Evolutionary conservation across 2,113 vertebrate species (phyloP).

Genomic region (Myocastor coypus): DNA sequence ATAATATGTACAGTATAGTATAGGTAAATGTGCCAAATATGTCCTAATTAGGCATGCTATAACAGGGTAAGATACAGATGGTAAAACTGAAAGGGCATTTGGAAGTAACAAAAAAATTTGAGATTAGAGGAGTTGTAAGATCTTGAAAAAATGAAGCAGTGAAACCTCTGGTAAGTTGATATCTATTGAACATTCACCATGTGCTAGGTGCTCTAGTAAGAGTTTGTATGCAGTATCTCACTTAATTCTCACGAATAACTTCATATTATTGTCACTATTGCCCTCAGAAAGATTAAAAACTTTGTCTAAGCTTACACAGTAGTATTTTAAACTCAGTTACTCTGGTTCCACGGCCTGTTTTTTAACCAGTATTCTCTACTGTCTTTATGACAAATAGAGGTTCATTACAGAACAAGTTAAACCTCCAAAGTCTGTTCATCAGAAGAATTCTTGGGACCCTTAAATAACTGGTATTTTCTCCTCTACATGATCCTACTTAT

Average conservation of each 20-base stretch:
- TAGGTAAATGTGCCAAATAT: constrained; percentile 45
- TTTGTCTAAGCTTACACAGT: constrained; percentile 3
- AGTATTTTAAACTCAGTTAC: constrained; percentile 58
- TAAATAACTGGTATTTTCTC: constrained; percentile 47
- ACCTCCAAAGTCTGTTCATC: constrained; percentile 24
- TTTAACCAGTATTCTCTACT: constrained; percentile 21
- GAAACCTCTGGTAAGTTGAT: background rate
- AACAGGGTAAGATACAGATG: constrained; percentile 16
- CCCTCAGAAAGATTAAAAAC: constrained; percentile 38
- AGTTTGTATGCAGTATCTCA: constrained; percentile 47
- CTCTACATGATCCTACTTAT: constrained; percentile 39
- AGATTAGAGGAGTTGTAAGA: constrained; percentile 4
- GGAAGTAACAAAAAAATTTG: constrained; percentile 25
- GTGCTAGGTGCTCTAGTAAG: constrained; percentile 4
- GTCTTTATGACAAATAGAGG: constrained; percentile 19
- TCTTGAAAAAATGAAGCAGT: constrained; percentile 45
- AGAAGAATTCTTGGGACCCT: constrained; percentile 35
- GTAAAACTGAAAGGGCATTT: constrained; percentile 47
- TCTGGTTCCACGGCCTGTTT: constrained; percentile 42
- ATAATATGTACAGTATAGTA: constrained; percentile 27
- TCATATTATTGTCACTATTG: constrained; percentile 30
- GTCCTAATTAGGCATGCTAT: background rate
- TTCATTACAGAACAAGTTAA: constrained; percentile 40
- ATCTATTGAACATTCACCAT: constrained; percentile 37
- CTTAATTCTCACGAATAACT: constrained; percentile 49